Evolutionary conservation across 1,140 invertebrate genomes (phyloP).

Genomic region (Papilio xuthus): DNA sequence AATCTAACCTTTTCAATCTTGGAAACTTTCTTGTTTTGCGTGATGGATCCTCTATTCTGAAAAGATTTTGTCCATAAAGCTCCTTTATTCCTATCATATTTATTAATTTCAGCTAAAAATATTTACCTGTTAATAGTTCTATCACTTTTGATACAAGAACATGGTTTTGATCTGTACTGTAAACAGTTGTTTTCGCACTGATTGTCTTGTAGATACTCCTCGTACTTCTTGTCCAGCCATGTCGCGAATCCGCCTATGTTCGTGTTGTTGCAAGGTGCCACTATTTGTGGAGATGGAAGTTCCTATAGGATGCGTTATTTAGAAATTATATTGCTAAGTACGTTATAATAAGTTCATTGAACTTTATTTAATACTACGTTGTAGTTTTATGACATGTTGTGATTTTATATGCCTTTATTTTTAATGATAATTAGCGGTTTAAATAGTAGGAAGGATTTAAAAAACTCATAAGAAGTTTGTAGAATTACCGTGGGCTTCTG

Average conservation of each 20-base stretch:
- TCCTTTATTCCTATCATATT: neutral
- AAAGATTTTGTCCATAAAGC: neutral
- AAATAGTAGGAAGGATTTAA: too few species aligned
- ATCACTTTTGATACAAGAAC: slow-evolving; percentile 37
- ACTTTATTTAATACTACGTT: too few species aligned
- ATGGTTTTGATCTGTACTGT: slow-evolving; percentile 37
- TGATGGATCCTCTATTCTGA: neutral
- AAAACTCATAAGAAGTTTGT: too few species aligned
- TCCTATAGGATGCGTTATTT: neutral
- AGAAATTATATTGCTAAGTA: neutral
- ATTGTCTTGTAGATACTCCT: slow-evolving; percentile 52
- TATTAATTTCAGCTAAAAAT: neutral
- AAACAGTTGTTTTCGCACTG: slow-evolving; percentile 33
- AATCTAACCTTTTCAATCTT: slow-evolving; percentile 51
- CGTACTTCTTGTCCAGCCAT: slow-evolving; percentile 69
- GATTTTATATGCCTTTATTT: too few species aligned
- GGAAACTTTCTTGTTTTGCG: slow-evolving; percentile 43
- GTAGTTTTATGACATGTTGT: too few species aligned
- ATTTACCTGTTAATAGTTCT: slow-evolving; percentile 40
- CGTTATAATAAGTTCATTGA: too few species aligned
- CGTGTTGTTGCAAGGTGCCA: neutral
- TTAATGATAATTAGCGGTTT: too few species aligned
- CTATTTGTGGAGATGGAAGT: slow-evolving; percentile 5
- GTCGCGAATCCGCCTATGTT: slow-evolving; percentile 51
- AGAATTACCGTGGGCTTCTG: too few species aligned